Evolutionary conservation across 2,797 vertebrate genomes (phyloP).

Genomic region (Muscicapa striata): DNA sequence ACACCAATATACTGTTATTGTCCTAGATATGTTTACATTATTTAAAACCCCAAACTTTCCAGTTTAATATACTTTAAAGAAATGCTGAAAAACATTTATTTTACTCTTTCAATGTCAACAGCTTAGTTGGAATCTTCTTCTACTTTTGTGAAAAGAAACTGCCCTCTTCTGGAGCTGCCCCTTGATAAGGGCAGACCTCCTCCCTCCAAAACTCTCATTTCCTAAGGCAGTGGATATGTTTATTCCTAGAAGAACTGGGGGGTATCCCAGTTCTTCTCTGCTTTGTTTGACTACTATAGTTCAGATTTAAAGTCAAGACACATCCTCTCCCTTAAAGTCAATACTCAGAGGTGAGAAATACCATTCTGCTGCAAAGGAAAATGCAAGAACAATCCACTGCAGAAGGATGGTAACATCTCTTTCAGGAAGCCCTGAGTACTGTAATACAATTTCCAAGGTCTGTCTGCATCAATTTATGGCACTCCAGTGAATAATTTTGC

Average conservation of each 20-base stretch:
- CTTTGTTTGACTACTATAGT: background rate
- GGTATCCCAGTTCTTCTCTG: background rate
- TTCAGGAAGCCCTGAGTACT: background rate
- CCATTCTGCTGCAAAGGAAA: background rate
- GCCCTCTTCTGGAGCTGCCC: rapidly evolving
- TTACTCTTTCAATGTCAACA: background rate
- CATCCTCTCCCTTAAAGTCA: background rate
- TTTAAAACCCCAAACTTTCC: background rate
- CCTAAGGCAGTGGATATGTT: background rate
- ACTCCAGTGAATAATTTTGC: background rate
- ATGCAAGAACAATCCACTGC: background rate
- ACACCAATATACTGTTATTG: background rate
- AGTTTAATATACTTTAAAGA: background rate
- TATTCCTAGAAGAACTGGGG: background rate
- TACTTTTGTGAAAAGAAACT: background rate
- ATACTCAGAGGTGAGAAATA: background rate
- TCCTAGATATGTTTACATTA: background rate
- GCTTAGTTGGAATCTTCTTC: background rate
- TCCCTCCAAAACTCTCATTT: background rate
- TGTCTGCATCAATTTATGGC: background rate
- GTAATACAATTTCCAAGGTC: background rate
- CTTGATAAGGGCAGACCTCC: background rate
- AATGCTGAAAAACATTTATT: background rate
- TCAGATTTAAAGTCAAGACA: constrained; percentile 6
- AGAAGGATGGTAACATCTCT: background rate